Base-by-base conservation (phyloP, 2,113 vertebrate genomes). In the Clarias batrachus region DNA sequence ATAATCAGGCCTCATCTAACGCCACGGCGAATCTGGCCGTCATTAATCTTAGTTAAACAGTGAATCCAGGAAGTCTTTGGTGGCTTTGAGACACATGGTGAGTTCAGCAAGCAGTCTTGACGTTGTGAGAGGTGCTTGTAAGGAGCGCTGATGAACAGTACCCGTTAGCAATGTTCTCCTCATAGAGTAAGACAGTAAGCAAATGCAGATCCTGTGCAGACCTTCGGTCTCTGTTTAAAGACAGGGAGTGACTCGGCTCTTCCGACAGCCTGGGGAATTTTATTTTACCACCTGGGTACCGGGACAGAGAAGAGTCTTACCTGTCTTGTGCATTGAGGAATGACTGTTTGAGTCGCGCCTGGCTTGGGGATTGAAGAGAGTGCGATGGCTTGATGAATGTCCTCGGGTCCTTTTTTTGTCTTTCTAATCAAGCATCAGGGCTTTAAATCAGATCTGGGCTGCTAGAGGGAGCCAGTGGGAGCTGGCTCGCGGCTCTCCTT, bases 41-140 rank as follows among this genome's bases (percentile, higher is more conserved):
- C 77, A 77, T 79, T 68, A 78, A 79, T 79, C 62, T 66, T 33
- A 41, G 84, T 68, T 65, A 57, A 66, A 19, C 23, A 33, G 16
- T 56, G 25, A 80, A 59, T 66, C 48, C 33, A n/a, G 7, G 12
- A 57, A 78, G 81, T 78, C 52, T 56, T 85, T 73, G 68, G 52
- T 87, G 91, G 91, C 91, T 93, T 92, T 91, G 89, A 89, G 86
- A 91, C 86, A 89, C 88, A 87, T 68, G n/a, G 56, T 60, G 13
- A 37, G 56, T 41, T 66, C 71, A 57, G 74, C 27, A 74, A 70
- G 79, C 37, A 81, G 60, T 86, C 89, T 78, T 37, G 92, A 94
- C 92, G 92, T 87, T 68, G 83, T 89, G 90, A 92, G 92, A 92
- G 89, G 89, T 85, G 59, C 88, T 89, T 91, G 92, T 94, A 90